These are phyloP conservation scores for Dromococcyx pavoninus DNA, from an alignment of 2,797 vertebrate genomes.

Conservation along the genomic window DNA sequence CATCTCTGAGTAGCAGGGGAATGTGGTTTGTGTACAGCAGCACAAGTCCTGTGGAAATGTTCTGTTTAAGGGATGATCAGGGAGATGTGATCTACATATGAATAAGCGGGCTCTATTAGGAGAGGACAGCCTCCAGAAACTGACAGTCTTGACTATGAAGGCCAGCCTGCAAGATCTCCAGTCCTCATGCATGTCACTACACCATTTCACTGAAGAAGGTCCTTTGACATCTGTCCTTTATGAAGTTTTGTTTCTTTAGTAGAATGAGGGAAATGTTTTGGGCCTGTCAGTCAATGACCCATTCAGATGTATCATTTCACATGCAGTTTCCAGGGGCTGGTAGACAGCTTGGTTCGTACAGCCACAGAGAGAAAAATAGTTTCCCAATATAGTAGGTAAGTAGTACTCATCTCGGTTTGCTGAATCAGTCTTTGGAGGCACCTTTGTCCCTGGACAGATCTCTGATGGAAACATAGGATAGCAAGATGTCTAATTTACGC, in stretches of 20 bases:
- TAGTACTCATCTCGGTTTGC: neutral
- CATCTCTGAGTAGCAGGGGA: neutral
- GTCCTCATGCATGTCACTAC: neutral
- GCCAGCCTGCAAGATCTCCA: neutral
- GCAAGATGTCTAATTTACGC: neutral
- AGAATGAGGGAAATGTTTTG: neutral
- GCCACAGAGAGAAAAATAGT: neutral
- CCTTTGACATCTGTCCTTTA: neutral
- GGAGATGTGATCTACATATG: neutral
- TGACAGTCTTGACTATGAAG: neutral
- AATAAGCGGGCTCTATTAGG: neutral
- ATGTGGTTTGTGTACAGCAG: neutral
- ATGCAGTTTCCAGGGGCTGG: rapidly evolving
- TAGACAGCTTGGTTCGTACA: neutral
- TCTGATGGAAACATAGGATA: neutral
- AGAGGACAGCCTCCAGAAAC: neutral
- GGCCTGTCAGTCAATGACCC: neutral
- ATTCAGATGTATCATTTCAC: neutral
- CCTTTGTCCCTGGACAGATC: neutral
- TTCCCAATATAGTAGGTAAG: neutral
- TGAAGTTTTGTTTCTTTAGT: neutral
- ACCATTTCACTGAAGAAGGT: neutral
- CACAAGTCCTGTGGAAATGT: neutral
- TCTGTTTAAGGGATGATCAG: neutral
- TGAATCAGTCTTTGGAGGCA: neutral